Base-by-base conservation (phyloP, 2,113 vertebrate species). In the Aspidoscelis tigris region DNA sequence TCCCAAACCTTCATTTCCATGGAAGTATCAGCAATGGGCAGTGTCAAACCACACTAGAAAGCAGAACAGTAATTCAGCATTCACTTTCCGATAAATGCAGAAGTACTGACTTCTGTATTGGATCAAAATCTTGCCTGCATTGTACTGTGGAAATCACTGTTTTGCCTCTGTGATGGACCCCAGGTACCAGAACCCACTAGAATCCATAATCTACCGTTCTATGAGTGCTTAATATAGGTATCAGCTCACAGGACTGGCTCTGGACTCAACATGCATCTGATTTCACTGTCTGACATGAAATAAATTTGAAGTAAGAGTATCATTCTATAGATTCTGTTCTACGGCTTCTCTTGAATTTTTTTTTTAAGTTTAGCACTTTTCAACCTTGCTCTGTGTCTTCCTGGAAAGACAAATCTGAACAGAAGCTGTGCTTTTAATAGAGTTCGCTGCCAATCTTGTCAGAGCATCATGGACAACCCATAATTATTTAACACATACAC, bases 401-500 rank as follows among this genome's bases (percentile, higher is more conserved):
- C 47, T 0, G 86, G 79, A 91, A 91, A 78, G 78, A 81, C n/a
- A 85, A 39, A 89, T 6, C 66, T 76, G 83, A 2, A 21, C 53
- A 70, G 66, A 85, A 69, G 71, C 82, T 87, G 86, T 3, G 87
- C 65, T 76, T 79, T 76, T 85, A 91, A 89, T 73, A 89, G 87
- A 84, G 88, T 90, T 86, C 88, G 87, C 76, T 82, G 81, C 84
- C 82, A 79, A 82, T 88, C 80, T 80, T 81, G 91, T 53, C 41
- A 93, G 86, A 89, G 82, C 81, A 92, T 82, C 81, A 85, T 0
- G 1, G 91, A 88, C 33, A 33, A 33, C 33, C 33, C 86, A 90
- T 86, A 91, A 77, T 93, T 91, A 93, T 75, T 91, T 90, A 88
- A 90, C 66, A 88, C 1, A 58, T 0, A 50, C 26, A 43, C 50